phyloP scores from a whole-genome alignment of 2,888 invertebrate species.

The Platycnemis pennipes region DNA sequence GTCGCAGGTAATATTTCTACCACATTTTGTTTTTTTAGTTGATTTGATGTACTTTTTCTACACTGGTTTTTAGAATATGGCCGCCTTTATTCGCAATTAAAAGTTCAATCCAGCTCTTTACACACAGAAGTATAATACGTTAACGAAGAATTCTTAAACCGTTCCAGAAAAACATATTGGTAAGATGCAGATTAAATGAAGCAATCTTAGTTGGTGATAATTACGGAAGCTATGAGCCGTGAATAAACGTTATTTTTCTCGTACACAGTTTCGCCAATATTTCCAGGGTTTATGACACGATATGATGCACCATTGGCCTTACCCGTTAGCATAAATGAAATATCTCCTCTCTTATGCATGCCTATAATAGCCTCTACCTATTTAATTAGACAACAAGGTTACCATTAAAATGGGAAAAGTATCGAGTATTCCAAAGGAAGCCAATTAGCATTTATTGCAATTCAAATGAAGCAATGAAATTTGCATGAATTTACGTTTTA shows the following conservation, averaged over 20 bases:
- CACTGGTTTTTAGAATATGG: no score
- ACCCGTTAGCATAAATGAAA: background rate
- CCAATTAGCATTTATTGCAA: conserved; percentile 11
- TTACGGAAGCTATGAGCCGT: no score
- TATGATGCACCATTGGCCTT: background rate
- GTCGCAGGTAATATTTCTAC: no score
- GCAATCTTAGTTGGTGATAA: no score
- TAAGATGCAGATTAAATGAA: no score
- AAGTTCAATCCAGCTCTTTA: no score
- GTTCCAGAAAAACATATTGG: no score
- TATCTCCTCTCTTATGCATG: background rate
- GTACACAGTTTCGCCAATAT: background rate
- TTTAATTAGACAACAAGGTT: conserved; percentile 20
- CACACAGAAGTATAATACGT: no score
- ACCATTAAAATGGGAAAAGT: background rate
- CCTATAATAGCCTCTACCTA: conserved; percentile 23
- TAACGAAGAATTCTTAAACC: no score
- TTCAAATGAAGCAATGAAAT: conserved; percentile 53
- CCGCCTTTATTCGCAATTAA: no score
- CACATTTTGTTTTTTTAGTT: no score
- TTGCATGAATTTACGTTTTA: conserved; percentile 8
- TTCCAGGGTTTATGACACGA: background rate
- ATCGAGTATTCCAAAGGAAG: background rate
- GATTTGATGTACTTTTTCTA: no score
- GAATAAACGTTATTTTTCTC: background rate